These are phyloP conservation scores for Ispidina lecontei DNA, from an alignment of 2,797 vertebrate species.

Conservation along the genomic window DNA sequence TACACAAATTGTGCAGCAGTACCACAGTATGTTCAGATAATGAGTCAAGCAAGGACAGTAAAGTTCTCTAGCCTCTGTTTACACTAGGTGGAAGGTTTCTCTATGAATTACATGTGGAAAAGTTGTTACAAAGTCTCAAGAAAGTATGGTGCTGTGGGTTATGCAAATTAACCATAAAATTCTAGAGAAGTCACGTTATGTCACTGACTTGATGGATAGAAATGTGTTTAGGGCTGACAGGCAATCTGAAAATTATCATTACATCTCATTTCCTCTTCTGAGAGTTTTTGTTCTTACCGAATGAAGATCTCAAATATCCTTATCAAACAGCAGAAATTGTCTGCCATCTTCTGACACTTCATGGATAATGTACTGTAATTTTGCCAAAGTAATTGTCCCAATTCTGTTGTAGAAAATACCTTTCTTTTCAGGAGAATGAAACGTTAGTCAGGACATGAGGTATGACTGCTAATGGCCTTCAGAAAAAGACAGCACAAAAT, in stretches of 20 bases:
- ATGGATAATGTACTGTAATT: background rate
- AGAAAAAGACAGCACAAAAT: conserved; percentile 56
- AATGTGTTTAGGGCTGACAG: conserved; percentile 67
- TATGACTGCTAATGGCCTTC: conserved; percentile 31
- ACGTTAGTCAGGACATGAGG: background rate
- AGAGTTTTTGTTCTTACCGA: conserved; percentile 48
- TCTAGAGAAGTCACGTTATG: conserved; percentile 28
- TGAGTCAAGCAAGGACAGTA: background rate
- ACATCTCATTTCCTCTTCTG: conserved; percentile 64
- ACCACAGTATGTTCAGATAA: background rate
- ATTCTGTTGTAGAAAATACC: background rate
- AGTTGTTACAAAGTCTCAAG: background rate
- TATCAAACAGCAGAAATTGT: conserved; percentile 69
- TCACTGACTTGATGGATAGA: conserved; percentile 69
- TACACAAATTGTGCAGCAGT: background rate
- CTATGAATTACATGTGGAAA: background rate
- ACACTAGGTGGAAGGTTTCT: background rate
- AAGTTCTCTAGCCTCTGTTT: background rate
- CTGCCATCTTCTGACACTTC: conserved; percentile 66
- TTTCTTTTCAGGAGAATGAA: conserved; percentile 6
- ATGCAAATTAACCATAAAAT: conserved; percentile 64
- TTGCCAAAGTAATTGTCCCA: conserved; percentile 48
- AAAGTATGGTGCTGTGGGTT: conserved; percentile 3
- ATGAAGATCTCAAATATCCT: conserved; percentile 55
- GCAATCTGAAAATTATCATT: conserved; percentile 74